Conservation (phyloP, 2,797 vertebrate genomes). For the Adrianichthys oophorus region DNA sequence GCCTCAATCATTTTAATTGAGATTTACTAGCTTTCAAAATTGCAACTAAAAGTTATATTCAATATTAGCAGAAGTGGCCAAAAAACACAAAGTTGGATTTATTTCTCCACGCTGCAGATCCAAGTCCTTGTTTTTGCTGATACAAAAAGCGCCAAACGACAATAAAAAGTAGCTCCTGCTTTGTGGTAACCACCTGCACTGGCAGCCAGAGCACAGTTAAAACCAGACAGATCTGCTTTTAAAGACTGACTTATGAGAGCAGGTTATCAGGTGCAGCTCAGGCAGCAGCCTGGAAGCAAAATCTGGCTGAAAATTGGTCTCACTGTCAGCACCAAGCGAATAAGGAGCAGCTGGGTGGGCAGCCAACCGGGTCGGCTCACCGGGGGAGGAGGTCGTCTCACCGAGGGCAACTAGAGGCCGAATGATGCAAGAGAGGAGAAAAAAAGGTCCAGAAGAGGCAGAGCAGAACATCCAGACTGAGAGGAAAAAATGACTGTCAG, state of each 20-base stretch:
- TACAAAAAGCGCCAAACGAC: no score
- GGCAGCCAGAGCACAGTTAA: not conserved
- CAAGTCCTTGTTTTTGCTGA: not conserved
- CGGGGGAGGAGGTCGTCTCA: conserved; percentile 11
- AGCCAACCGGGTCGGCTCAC: conserved; percentile 17
- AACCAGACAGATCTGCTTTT: conserved; percentile 1
- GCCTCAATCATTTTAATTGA: not conserved
- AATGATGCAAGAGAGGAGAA: not conserved
- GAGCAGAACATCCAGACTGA: not conserved
- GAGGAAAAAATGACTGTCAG: no score
- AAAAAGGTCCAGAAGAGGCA: not conserved
- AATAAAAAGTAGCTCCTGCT: no score
- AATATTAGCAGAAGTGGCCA: no score
- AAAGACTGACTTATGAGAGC: conserved; percentile 11
- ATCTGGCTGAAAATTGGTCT: conserved; percentile 8
- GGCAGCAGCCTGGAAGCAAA: conserved; percentile 16
- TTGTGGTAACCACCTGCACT: not conserved
- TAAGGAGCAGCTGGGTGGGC: conserved; percentile 29
- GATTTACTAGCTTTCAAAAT: no score
- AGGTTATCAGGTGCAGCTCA: conserved; percentile 41
- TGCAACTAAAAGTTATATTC: not conserved
- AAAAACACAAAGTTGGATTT: no score
- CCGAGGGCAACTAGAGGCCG: conserved; percentile 7
- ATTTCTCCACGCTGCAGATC: not conserved
- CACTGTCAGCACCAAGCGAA: conserved; percentile 15